phyloP scores from a whole-genome alignment of 2,113 vertebrate genomes.

The Megalops atlanticus region DNA sequence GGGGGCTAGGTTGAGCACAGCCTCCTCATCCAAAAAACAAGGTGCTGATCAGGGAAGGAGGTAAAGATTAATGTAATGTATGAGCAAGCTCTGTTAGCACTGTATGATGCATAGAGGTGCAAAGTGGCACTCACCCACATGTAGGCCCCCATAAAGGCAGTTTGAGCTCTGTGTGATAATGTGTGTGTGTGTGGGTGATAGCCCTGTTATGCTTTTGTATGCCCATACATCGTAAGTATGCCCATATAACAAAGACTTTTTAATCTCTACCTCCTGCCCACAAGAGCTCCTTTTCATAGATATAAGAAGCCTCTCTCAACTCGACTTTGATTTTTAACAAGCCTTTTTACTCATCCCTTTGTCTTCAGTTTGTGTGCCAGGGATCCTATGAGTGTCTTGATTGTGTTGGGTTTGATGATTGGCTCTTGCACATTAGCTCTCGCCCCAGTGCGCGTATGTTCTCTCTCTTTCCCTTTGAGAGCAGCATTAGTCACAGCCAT shows the following conservation, averaged over 20 bases:
- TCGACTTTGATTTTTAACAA: background rate
- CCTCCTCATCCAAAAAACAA: background rate
- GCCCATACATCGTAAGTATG: background rate
- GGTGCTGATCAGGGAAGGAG: background rate
- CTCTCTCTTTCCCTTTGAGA: no score
- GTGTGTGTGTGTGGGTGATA: background rate
- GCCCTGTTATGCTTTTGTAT: background rate
- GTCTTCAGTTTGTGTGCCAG: conserved; percentile 1
- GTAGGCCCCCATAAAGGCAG: background rate
- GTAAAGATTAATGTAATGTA: background rate
- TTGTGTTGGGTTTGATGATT: background rate
- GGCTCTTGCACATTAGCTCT: background rate
- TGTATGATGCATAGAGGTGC: background rate
- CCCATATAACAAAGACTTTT: background rate
- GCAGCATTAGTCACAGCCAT: background rate
- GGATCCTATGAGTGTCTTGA: background rate
- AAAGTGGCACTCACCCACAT: background rate
- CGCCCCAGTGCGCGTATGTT: background rate
- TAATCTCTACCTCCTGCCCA: background rate
- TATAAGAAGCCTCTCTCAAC: background rate
- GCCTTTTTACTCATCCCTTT: conserved; percentile 2
- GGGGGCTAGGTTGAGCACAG: no score
- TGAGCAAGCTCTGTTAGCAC: background rate
- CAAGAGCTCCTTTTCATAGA: background rate
- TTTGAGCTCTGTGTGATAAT: no score